Base-by-base conservation (phyloP, 1,140 invertebrate species). In the Brachionus calyciflorus region DNA sequence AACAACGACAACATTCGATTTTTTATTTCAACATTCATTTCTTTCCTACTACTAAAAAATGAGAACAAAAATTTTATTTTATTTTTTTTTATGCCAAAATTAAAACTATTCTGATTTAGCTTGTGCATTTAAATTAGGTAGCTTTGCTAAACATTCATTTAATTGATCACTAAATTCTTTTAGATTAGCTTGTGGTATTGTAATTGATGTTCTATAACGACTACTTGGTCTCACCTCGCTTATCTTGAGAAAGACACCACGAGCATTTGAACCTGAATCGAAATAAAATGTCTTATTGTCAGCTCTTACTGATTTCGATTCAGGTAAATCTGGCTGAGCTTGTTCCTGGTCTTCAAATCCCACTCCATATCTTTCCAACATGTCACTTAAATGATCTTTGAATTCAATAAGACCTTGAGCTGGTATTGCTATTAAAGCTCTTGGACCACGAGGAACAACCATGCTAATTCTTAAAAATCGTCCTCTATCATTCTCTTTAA, bases 231-330 rank as follows among this genome's bases (percentile, higher is more conserved):
- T 87, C 86, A 96, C 94, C 90, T 98, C 95, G 82, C 93, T 96
- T 85, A 98, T 93, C 86, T 95, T 91, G 92, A 98, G 94, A 86
- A 97, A 98, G 80, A 96, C 92, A 79, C 96, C 96, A 84, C 95
- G 90, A 87, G 94, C 94, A 87, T 98, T 99, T 87, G 97, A 94
- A 77, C 95, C 94, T 84, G 97, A 93, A 88, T 99, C 95, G 88
- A 99, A 98, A 87, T 97, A 98, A 88, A 98, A 99, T 86, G 96
- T 96, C 87, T 98, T 98, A 88, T 96, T 96, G 88, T 98, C 95
- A 80, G 96, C 94, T 81, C 94, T 91, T 89, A 98, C 90, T 83
- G 95, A 93, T 80, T 92, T 89, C 60, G 94, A 93, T 84, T 97
- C 94, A 49, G 88, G 87, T 77, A 88, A 80, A 75, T 88, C 87